Evolutionary conservation across 2,113 vertebrate species (phyloP).

Genomic region (Lutjanus erythropterus): DNA sequence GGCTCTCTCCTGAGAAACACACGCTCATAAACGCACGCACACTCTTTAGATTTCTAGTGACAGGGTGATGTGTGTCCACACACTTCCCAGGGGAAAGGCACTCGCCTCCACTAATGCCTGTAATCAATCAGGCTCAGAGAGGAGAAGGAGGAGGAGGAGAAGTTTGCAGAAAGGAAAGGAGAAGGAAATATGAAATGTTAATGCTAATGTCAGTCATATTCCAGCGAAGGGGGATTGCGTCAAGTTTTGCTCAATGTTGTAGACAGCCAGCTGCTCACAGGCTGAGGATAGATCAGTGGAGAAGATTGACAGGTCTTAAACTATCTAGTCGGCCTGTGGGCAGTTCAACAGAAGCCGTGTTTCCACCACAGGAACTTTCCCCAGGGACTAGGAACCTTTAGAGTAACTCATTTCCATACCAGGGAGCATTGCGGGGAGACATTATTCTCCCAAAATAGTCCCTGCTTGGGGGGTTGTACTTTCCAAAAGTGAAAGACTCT

Average conservation of each 20-base stretch:
- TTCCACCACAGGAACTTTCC: too few species aligned
- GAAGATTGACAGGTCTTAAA: conserved; percentile 38
- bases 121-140: conserved; percentile 75
- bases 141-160: conserved; percentile 25
- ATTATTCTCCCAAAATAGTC: too few species aligned
- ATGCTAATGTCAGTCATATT: conserved; percentile 49
- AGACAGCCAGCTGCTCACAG: conserved; percentile 2
- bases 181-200: conserved; percentile 46
- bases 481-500: too few species aligned
- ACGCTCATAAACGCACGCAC: conserved; percentile 24
- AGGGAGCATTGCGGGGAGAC: too few species aligned
- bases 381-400: too few species aligned
- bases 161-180: conserved; percentile 17
- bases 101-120: conserved; percentile 67
- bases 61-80: conserved; percentile 70
- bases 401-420: too few species aligned
- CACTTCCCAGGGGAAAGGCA: conserved; percentile 62
- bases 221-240: neutral
- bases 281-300: conserved; percentile 12
- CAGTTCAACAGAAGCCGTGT: conserved; percentile 24
- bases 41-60: conserved; percentile 45
- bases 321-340: conserved; percentile 28
- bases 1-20: conserved; percentile 23
- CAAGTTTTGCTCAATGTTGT: conserved; percentile 3
- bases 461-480: too few species aligned